Percentiles rank a stretch among this genome's conserved stretches.
Evolutionary conservation across 1,140 invertebrate species (phyloP).

Genomic region (Drosophila serrata): DNA sequence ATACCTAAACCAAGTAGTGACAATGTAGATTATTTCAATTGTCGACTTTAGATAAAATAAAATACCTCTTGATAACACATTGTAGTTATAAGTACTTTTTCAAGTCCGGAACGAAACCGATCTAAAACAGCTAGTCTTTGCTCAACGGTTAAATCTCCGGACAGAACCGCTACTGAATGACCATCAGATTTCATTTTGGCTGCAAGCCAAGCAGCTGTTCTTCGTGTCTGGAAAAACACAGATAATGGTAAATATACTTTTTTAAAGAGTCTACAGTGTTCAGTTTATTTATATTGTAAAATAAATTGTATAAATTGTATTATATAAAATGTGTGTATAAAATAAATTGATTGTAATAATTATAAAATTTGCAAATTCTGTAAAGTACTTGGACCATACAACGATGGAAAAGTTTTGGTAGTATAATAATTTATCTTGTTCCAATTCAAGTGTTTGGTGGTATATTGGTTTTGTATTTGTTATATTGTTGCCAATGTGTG

Average conservation of each 20-base stretch:
- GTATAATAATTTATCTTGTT: too few species aligned
- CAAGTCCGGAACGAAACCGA: constrained; percentile 94
- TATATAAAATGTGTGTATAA: too few species aligned
- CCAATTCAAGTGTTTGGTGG: too few species aligned
- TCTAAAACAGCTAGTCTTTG: constrained; percentile 97
- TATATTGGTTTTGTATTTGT: too few species aligned
- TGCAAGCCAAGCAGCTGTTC: constrained; percentile 95
- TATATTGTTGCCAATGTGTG: too few species aligned
- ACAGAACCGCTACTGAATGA: constrained; percentile 96
- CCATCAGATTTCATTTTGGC: constrained; percentile 96
- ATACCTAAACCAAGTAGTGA: constrained; percentile 91
- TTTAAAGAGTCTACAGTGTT: neutral
- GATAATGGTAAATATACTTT: neutral
- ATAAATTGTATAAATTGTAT: too few species aligned
- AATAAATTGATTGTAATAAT: too few species aligned
- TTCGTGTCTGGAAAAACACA: constrained; percentile 90
- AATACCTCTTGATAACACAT: constrained; percentile 93
- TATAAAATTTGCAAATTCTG: too few species aligned
- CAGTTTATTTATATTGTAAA: too few species aligned
- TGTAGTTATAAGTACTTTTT: constrained; percentile 99
- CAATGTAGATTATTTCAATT: neutral
- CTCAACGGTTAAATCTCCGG: constrained; percentile 96
- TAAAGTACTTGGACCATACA: too few species aligned
- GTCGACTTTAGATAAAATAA: neutral
- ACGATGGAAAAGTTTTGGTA: too few species aligned